Base-by-base conservation (phyloP, 2,113 vertebrate genomes). In the Tretioscincus oriximinensis region DNA sequence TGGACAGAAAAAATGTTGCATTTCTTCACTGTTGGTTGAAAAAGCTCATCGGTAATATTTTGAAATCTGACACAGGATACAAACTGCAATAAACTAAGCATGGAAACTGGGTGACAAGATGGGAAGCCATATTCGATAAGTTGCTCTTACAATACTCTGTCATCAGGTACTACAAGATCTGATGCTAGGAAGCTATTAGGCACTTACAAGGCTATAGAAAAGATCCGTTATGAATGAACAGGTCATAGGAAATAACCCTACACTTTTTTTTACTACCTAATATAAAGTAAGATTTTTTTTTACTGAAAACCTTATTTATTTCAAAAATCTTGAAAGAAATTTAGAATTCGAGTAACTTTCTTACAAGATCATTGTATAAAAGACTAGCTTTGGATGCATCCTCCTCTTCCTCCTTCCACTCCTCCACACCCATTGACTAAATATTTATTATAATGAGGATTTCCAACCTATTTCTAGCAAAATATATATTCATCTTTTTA, bases 301-400 rank as follows among this genome's bases (percentile, higher is more conserved):
- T 99, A 99, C 98, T 98, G 97, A 99, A 99, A 99, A 99, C 96
- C 58, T 97, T 99, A 93, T 96, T 98, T 92, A 97, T 99, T 99
- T 98, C 97, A 99, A 99, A 99, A 99, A 99, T 99, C 98, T 99
- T 99, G 97, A 99, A 99, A 99, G 98, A 99, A 97, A 99, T 99
- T 99, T 98, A 97, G 97, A 98, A 98, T 99, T 98, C 97, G 98
- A 99, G 97, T 99, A 99, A 99, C 49, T 51, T 51, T 14, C 49
- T 51, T 16, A 99, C 97, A 98, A 97, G 98, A 98, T 99, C 98
- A 98, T 99, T 98, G 98, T 99, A 99, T 99, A 99, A 99, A 99
- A 99, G 97, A 97, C 98, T 99, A 99, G 96, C 98, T 99, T 41
- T 41, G 5, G 35, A 41, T 58, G 14, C 16, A 18, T 18, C 12